These are phyloP conservation scores for Sebastes hubbsi DNA, from an alignment of 2,797 vertebrate genomes.

Conservation along the genomic window DNA sequence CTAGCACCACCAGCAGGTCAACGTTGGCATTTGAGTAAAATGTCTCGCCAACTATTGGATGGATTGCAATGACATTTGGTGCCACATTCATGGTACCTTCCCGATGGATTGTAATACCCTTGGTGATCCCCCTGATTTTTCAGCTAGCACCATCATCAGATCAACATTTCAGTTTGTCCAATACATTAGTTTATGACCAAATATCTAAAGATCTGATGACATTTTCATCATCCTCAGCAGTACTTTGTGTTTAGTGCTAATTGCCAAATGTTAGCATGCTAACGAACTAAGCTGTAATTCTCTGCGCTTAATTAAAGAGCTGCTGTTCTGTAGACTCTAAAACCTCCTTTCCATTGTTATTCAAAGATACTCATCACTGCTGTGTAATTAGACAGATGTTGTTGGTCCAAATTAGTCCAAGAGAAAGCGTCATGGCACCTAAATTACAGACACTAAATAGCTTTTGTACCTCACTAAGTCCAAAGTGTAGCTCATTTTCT, in stretches of 20 bases:
- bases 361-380: background rate
- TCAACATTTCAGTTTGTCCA: background rate
- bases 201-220: background rate
- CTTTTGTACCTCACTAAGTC: constrained; percentile 20
- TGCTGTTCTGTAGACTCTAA: background rate
- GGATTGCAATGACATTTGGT: no score
- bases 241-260: background rate
- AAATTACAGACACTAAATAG: constrained; percentile 25
- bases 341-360: background rate
- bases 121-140: background rate
- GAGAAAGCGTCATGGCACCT: constrained; percentile 7
- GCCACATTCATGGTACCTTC: background rate
- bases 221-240: background rate
- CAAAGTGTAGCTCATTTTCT: constrained; percentile 12
- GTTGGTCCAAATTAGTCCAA: constrained; percentile 13
- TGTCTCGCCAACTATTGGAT: no score
- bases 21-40: no score
- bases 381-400: constrained; percentile 19
- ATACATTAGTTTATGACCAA: background rate
- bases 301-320: background rate
- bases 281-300: background rate
- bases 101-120: no score
- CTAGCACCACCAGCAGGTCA: no score
- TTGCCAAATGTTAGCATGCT: background rate
- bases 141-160: background rate